Evolutionary conservation across 2,113 vertebrate genomes (phyloP).

Genomic region (Pituophis catenifer): DNA sequence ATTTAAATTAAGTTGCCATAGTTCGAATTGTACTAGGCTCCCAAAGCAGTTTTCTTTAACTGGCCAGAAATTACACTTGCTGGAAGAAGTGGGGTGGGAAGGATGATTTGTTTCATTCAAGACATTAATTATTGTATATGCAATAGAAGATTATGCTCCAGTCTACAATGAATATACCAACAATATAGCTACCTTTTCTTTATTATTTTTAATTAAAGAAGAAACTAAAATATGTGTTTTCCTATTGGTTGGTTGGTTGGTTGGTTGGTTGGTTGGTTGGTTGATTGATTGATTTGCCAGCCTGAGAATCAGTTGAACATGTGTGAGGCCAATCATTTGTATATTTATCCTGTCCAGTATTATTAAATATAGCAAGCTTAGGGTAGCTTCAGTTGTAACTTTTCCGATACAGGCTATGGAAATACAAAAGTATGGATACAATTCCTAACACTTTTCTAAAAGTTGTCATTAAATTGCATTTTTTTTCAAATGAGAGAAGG

Average conservation of each 20-base stretch:
- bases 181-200: not conserved
- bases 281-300: not conserved
- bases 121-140: not conserved
- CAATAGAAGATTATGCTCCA: not conserved
- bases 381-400: not conserved
- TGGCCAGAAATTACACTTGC: not conserved
- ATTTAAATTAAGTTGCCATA: not conserved
- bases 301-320: not conserved
- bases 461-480: not conserved
- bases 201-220: not conserved
- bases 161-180: not conserved
- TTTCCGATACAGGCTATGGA: not conserved
- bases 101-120: not conserved
- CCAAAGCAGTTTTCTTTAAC: not conserved
- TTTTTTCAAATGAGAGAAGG: not conserved
- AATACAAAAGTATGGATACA: not conserved
- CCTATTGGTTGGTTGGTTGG: not conserved
- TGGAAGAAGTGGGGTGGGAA: not conserved
- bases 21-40: not conserved
- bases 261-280: not conserved
- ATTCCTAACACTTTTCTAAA: not conserved
- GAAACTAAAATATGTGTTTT: not conserved
- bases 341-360: not conserved
- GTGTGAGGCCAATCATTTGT: not conserved
- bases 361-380: not conserved